Percentiles rank a stretch among this genome's conserved stretches.
These are phyloP conservation scores for Ptilodon capucinus DNA, from an alignment of 2,888 invertebrate species.

Conservation along the genomic window DNA sequence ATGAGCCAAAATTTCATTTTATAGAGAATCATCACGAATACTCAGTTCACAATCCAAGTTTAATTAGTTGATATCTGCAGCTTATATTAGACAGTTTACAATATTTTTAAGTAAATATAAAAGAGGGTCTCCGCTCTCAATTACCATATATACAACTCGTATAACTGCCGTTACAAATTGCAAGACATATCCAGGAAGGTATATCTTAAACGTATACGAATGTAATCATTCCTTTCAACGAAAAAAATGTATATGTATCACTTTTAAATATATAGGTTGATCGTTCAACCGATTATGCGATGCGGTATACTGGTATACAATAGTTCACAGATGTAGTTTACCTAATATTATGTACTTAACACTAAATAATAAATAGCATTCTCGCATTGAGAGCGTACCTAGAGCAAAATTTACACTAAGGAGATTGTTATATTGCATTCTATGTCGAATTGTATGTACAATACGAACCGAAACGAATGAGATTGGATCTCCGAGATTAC, in stretches of 20 bases:
- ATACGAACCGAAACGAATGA: slow-evolving; percentile 61
- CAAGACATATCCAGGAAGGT: slow-evolving; percentile 72
- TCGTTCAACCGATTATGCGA: slow-evolving; percentile 58
- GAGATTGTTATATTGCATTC: slow-evolving; percentile 75
- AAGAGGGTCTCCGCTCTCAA: slow-evolving; percentile 73
- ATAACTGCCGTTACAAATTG: slow-evolving; percentile 76
- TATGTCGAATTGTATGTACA: slow-evolving; percentile 69
- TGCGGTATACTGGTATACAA: slow-evolving; percentile 79
- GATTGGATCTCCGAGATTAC: slow-evolving; percentile 81
- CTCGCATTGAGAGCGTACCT: slow-evolving; percentile 70
- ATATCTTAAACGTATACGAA: slow-evolving; percentile 88
- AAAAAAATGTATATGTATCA: slow-evolving; percentile 74
- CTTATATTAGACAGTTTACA: slow-evolving; percentile 77
- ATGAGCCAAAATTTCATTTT: slow-evolving; percentile 18
- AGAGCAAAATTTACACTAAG: slow-evolving; percentile 78
- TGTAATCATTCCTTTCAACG: slow-evolving; percentile 82
- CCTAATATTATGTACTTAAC: slow-evolving; percentile 73
- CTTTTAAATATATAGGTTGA: slow-evolving; percentile 70
- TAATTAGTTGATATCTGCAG: slow-evolving; percentile 60
- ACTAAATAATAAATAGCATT: slow-evolving; percentile 82
- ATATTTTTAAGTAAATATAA: slow-evolving; percentile 80
- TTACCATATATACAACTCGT: slow-evolving; percentile 79
- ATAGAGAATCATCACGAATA: slow-evolving; percentile 33
- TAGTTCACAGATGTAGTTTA: slow-evolving; percentile 74
- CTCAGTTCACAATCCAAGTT: slow-evolving; percentile 36